These are phyloP conservation scores for Melanostoma scalare DNA, from an alignment of 2,888 invertebrate species.

Conservation along the genomic window DNA sequence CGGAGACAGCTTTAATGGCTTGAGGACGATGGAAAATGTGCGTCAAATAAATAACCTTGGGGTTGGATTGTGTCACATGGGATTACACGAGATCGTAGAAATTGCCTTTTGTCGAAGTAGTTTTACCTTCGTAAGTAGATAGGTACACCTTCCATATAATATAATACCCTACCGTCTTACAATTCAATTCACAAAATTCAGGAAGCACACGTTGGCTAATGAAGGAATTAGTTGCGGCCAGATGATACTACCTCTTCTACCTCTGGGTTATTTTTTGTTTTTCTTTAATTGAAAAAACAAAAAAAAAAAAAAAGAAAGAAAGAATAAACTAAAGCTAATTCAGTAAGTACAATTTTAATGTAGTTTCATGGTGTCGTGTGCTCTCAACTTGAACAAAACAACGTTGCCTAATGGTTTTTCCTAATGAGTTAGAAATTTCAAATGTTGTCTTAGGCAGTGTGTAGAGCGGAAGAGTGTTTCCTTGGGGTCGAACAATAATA, in stretches of 20 bases:
- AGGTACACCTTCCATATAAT: constrained; percentile 5
- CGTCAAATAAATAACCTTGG: constrained; percentile 66
- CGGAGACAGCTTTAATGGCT: constrained; percentile 9
- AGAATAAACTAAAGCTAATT: background rate
- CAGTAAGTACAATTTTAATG: background rate
- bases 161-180: background rate
- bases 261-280: background rate
- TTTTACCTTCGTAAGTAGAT: constrained; percentile 14
- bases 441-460: too few species aligned
- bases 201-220: constrained; percentile 51
- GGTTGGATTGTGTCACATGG: constrained; percentile 58
- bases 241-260: background rate
- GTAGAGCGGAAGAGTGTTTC: too few species aligned
- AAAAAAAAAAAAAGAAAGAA: background rate
- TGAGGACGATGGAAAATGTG: constrained; percentile 46
- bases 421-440: too few species aligned
- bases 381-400: background rate
- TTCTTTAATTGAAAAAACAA: constrained; percentile 11
- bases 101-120: constrained; percentile 38
- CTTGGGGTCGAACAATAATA: too few species aligned
- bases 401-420: background rate
- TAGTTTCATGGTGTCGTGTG: constrained; percentile 13
- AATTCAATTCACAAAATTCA: constrained; percentile 36
- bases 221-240: constrained; percentile 12
- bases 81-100: constrained; percentile 49